Conservation (phyloP, 2,888 invertebrate genomes). For the Xanthia icteritia region DNA sequence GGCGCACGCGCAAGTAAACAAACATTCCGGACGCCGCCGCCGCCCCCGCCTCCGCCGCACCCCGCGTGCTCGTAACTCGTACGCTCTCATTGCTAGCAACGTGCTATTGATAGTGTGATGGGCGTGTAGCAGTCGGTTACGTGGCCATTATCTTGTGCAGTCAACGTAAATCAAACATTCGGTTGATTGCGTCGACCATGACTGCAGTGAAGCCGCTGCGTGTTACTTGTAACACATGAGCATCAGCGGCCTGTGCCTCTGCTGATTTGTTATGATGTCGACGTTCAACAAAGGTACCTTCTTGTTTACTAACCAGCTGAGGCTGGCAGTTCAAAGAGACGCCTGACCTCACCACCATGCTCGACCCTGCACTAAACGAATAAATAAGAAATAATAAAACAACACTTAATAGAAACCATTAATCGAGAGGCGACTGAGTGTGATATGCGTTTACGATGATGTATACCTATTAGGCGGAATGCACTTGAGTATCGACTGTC, state of each 20-base stretch:
- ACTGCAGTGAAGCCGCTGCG: neutral
- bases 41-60: neutral
- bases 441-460: slow-evolving; percentile 2
- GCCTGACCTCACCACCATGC: neutral
- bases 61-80: neutral
- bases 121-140: neutral
- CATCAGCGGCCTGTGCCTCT: neutral
- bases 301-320: neutral
- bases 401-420: neutral
- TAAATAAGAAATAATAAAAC: neutral
- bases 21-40: slow-evolving; percentile 5
- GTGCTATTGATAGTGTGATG: slow-evolving; percentile 17
- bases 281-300: neutral
- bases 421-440: neutral
- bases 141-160: slow-evolving; percentile 1
- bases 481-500: neutral
- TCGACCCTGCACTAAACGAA: neutral
- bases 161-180: neutral
- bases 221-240: neutral
- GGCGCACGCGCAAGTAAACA: slow-evolving; percentile 17
- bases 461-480: neutral
- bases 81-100: no score
- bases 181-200: neutral
- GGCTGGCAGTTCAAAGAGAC: no score
- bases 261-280: neutral